A percentile compares a stretch with the other conserved stretches of the same genome.
phyloP scores from a whole-genome alignment of 1,140 invertebrate genomes.

The Harpegnathos saltator region DNA sequence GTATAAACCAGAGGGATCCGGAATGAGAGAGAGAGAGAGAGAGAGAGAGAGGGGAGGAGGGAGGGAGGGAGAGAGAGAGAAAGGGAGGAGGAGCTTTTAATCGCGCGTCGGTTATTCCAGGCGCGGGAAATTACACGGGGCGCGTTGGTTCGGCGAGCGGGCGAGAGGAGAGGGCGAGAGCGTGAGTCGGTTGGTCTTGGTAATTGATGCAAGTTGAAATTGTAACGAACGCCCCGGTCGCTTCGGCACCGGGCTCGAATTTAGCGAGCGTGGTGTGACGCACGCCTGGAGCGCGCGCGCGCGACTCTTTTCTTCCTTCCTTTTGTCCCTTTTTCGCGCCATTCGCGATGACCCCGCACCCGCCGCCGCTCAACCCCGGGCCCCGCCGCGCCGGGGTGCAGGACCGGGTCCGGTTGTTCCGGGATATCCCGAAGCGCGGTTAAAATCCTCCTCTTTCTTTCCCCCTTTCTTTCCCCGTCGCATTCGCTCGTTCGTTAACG shows the following conservation, averaged over 20 bases:
- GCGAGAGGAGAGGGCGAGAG: not conserved
- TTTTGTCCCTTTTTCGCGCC: conserved; percentile 12
- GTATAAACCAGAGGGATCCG: conserved; percentile 50
- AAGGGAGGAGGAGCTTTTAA: conserved; percentile 51
- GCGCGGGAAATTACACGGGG: conserved; percentile 33
- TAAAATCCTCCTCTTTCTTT: not conserved
- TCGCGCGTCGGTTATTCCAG: conserved; percentile 59
- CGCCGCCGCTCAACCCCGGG: not conserved
- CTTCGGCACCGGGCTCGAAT: conserved; percentile 48
- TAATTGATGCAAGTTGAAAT: conserved; percentile 71
- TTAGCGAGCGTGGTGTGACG: conserved; percentile 28
- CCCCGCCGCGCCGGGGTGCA: not conserved
- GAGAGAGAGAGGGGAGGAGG: not conserved
- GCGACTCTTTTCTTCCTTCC: conserved; percentile 28
- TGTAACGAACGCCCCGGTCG: conserved; percentile 63
- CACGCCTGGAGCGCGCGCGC: conserved; percentile 31
- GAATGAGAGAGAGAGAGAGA: conserved; percentile 1
- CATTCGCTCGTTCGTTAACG: not conserved
- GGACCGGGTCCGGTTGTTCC: conserved; percentile 24
- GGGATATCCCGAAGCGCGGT: not conserved
- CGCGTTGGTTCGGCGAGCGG: not conserved
- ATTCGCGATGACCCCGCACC: conserved; percentile 38
- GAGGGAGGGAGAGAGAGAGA: not conserved
- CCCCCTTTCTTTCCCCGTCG: too few species aligned
- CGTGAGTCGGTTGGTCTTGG: conserved; percentile 14